Base-by-base conservation (phyloP, 2,113 vertebrate species). In the Suricata suricatta region DNA sequence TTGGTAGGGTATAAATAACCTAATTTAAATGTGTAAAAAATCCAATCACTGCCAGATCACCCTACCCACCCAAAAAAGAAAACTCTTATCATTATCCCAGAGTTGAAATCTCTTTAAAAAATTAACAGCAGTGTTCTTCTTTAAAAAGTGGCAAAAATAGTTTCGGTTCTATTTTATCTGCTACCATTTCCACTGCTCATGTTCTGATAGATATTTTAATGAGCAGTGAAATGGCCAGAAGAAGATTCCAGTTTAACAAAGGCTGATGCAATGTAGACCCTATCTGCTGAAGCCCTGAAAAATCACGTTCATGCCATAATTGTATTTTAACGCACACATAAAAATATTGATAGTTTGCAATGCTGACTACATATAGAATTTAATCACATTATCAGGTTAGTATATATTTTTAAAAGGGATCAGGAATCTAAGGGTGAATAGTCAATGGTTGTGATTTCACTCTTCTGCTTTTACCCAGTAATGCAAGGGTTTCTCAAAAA, bases 11-110 rank as follows among this genome's bases (percentile, higher is more conserved):
- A 76, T 50, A 96, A 95, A 97, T 92, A 95, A 88, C 50, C 80
- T 87, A 89, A 96, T 93, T 97, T 97, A 97, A 92, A 97, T 92
- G 84, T 96, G 74, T 96, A 93, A 96, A 96, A 95, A 96, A 96
- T 38, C 52, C 16, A 64, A 79, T 74, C 68, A 79, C 72, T 96
- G 87, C 84, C 88, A 95, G 50, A 81, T 82, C 3, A 35, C 57
- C 25, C 71, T 60, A 82, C 57, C 60, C 17, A 60, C 64, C 71
- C 54, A 33, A 17, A 82, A 91, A 60, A 85, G 87, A 95, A 95
- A 95, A 69, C 63, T 94, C 87, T 90, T 80, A 68, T 15, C 82
- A 92, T 93, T 93, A 96, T 64, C 6, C 63, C 27, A 80, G 16
- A 87, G 52, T 80, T 90, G 81, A 88, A 96, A 89, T 90, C 23